Base-by-base conservation (phyloP, 2,888 invertebrate species). In the Sinohyriopsis cumingii region DNA sequence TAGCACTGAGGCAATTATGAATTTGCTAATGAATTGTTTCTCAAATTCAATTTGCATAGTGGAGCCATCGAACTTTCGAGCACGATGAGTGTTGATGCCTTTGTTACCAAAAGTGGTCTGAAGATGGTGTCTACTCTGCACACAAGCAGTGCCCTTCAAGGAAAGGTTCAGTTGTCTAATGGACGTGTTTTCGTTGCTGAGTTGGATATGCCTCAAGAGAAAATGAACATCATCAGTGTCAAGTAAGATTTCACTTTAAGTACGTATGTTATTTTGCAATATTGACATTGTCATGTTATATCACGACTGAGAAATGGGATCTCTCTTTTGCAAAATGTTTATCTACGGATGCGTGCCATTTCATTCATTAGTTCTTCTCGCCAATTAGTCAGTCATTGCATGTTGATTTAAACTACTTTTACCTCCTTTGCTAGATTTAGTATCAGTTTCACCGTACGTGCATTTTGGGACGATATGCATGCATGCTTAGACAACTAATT, bases 61-160 rank as follows among this genome's bases (percentile, higher is more conserved):
- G 94, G 95, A 68, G 95, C 96, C 12, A 91, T 97, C 1, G 95
- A 95, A 88, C 91, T 97, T 68, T 94, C 94, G 6, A 95, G 95
- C 0, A 94, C 94, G 1, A 96, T 98, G 95, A 93, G 94, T 55
- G 93, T 97, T 0, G 94, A 95, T 81, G 94, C 95, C 0, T 95
- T 94, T 69, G 93, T 95, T 67, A 94, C 94, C n/a, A 92, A 93
- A 4, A 94, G 95, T 19, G 97, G 96, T 12, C 93, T 97, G 20
- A 94, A 95, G 82, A 92, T 97, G 15, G 94, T 95, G 83, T 93
- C 95, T 76, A 94, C 95, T 63, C 91, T 97, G 25, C 96, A 96
- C 88, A 95, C 96, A 0, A 95, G 96, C 53, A 95, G 95, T 0
- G 94, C 95, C 2, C 91, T 96, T 0, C 94, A 95, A 82, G 94